Base-by-base conservation (phyloP, 2,888 invertebrate genomes). In the Athripsodes cinereus region DNA sequence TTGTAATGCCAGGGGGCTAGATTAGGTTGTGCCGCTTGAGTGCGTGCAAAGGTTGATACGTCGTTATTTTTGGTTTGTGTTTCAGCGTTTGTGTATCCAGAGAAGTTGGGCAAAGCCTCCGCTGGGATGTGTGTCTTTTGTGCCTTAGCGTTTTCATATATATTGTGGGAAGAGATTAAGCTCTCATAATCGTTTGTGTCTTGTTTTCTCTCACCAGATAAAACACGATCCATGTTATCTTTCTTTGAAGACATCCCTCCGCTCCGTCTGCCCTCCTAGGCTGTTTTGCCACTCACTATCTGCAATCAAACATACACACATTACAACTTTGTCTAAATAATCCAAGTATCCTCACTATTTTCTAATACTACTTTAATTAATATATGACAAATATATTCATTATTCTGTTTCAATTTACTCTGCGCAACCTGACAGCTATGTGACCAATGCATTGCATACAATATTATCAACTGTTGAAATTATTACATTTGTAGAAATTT, bases 1-100 rank as follows among this genome's bases (percentile, higher is more conserved):
- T 78, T 79, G 65, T 79, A 79, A 64, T 78, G 79, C 79, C 79
- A 79, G 57, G 78, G 69, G 34, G 77, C 76, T 52, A 79, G 65
- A 34, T 74, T 72, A 22, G 76, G 67, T 55, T 78, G 78, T 2
- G 59, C 47, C 1, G 49, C 71, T 47, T 59, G 59, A 10, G 56
- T 51, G 13, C 59, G 22, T 19, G 72, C 61, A 64, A 75, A 76
- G 57, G 71, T 71, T 66, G 76, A 75, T 55, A 78, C 66, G 64
- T 78, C 78, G 68, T 73, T 74, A 57, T 72, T 68, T 68, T 79
- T 78, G 49, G 79, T 79, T 70, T 79, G 79, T 46, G 79, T 79
- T 70, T 79, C 79, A 20, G 79, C 79, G 68, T 79, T 78, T 13
- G 78, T 71, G 67, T 77, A 79, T 51, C 77, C 79, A 46, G 79